Base-by-base conservation (phyloP, 1,140 invertebrate genomes). In the Mactra quadrangularis region DNA sequence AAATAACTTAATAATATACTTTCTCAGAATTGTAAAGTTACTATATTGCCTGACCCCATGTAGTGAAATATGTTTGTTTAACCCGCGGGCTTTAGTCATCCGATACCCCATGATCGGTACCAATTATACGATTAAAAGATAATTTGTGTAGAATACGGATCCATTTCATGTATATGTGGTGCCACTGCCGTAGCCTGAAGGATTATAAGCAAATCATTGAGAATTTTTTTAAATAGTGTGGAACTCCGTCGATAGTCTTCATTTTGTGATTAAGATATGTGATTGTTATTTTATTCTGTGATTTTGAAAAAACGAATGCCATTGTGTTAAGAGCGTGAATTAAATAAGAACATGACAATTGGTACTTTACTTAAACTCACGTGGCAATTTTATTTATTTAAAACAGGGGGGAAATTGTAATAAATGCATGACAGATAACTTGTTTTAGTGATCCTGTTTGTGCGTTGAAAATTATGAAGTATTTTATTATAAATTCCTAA, bases 91-190 rank as follows among this genome's bases (percentile, higher is more conserved):
- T 31, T 22, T 31, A 22, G 7, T 50, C 31, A 78, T 27, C 29
- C 45, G 76, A 68, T 78, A 68, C 11, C 47, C 52, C 41, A n/a
- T 33, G 52, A 22, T 78, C 64, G 76, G 60, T 66, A 78, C 50
- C 76, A 78, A 78, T 78, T 78, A 78, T 29, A 50, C 50, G 76
- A 78, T 78, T 78, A 78, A 68, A 78, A 55, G 76, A 78, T 78
- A 78, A 78, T 55, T 78, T 35, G 27, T 31, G 25, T n/a, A 9
- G 27, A 29, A 29, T 47, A 13, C 4, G n/a, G 22, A 25, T 55
- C 19, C 50, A n/a, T 33, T 19, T 19, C 27, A 33, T 38, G 9
- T 7, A 22, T 31, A 19, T 29, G 59, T 13, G 15, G 33, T 15
- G 13, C 33, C 31, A 17, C 7, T 15, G 13, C 31, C 4, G 9